A percentile compares a stretch with the other conserved stretches of the same genome.
These are phyloP conservation scores for Liolophura sinensis DNA, from an alignment of 1,140 invertebrate genomes.

Conservation along the genomic window DNA sequence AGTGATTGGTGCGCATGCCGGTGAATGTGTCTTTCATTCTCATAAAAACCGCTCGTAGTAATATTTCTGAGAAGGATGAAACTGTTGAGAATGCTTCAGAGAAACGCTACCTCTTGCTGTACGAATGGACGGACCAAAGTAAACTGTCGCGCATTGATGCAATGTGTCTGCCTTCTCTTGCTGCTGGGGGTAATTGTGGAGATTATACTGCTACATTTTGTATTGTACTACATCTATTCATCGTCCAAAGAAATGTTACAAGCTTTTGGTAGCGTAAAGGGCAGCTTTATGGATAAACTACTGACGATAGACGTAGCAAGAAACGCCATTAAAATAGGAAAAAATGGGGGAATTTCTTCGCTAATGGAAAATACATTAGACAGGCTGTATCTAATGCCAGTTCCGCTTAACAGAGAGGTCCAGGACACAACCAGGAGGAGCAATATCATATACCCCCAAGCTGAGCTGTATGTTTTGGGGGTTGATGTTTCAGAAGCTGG, in stretches of 20 bases:
- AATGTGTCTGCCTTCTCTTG: constrained; percentile 13
- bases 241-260: constrained; percentile 11
- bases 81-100: too few relatives aligned
- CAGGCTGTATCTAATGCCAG: constrained; percentile 25
- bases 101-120: too few relatives aligned
- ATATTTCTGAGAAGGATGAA: too few relatives aligned
- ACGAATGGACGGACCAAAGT: too few relatives aligned
- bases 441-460: background rate
- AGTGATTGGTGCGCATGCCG: too few relatives aligned
- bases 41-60: too few relatives aligned
- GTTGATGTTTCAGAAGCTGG: constrained; percentile 41
- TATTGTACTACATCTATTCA: constrained; percentile 20
- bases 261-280: constrained; percentile 10
- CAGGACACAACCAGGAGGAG: constrained; percentile 1
- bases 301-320: constrained; percentile 2
- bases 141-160: too few relatives aligned
- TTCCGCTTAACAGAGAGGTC: background rate
- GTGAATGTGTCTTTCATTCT: too few relatives aligned
- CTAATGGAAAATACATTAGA: constrained; percentile 30
- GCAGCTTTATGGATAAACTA: constrained; percentile 13
- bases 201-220: constrained; percentile 25
- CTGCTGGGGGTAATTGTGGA: constrained; percentile 20
- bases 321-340: constrained; percentile 16
- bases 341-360: constrained; percentile 31
- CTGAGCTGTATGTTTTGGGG: constrained; percentile 26